These are phyloP conservation scores for Macrocentrus cingulum DNA, from an alignment of 1,140 invertebrate genomes.

Conservation along the genomic window DNA sequence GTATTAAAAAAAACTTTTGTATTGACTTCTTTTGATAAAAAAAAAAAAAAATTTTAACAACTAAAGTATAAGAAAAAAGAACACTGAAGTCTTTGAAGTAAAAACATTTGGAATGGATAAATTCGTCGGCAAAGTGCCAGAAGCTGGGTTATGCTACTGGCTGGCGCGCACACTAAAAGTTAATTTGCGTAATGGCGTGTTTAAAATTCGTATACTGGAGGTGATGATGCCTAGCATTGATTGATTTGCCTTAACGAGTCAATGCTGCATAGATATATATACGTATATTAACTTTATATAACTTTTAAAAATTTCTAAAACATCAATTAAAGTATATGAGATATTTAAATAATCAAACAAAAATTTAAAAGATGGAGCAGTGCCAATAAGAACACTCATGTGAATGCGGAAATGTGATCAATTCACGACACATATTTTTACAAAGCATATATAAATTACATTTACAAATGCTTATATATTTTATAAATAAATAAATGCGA, in stretches of 20 bases:
- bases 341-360: too few relatives aligned
- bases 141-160: conserved; percentile 32
- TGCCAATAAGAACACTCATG: too few relatives aligned
- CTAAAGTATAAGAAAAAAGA: not conserved
- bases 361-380: too few relatives aligned
- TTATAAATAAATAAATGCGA: conserved; percentile 1
- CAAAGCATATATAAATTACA: too few relatives aligned
- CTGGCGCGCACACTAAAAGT: conserved; percentile 43
- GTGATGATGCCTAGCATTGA: conserved; percentile 4
- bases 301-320: too few relatives aligned
- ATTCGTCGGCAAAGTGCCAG: conserved; percentile 39
- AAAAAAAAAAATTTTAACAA: conserved; percentile 14
- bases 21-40: not conserved
- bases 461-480: conserved; percentile 6
- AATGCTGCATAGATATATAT: too few relatives aligned
- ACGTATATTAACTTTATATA: too few relatives aligned
- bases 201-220: conserved; percentile 34
- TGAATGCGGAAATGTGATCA: too few relatives aligned
- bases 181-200: conserved; percentile 48
- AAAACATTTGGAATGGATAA: conserved; percentile 35
- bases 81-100: conserved; percentile 6
- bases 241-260: conserved; percentile 1
- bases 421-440: too few relatives aligned
- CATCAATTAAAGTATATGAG: too few relatives aligned
- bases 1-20: conserved; percentile 7